A percentile compares a stretch with the other conserved stretches of the same genome.
phyloP scores from a whole-genome alignment of 1,140 invertebrate species.

The Paraescarpia echinospica region DNA sequence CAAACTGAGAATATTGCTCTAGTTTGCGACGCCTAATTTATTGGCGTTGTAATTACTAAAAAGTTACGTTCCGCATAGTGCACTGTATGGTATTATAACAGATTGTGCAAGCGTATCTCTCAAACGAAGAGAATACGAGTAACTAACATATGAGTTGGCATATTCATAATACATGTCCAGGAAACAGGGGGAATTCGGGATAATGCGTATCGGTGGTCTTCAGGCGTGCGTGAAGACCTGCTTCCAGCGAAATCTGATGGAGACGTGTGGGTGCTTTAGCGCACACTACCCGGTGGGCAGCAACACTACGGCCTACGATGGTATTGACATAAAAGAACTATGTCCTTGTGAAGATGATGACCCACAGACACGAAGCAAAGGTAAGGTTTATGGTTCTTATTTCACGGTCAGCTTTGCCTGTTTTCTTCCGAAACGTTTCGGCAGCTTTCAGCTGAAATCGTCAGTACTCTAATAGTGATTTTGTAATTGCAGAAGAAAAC shows the following conservation, averaged over 20 bases:
- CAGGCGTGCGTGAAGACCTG: constrained; percentile 15
- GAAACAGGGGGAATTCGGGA: too few relatives aligned
- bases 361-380: not conserved
- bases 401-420: not conserved
- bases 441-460: not conserved
- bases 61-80: too few relatives aligned
- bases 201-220: not conserved
- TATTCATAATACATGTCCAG: not conserved
- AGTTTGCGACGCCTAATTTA: too few relatives aligned
- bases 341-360: not conserved
- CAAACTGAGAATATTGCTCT: too few relatives aligned
- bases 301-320: not conserved
- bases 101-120: too few relatives aligned
- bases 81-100: too few relatives aligned
- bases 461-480: not conserved
- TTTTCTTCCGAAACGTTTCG: not conserved
- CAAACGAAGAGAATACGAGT: too few relatives aligned
- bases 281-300: not conserved
- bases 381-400: too few relatives aligned
- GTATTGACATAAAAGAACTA: not conserved
- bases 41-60: too few relatives aligned
- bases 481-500: not conserved
- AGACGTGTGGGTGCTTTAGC: not conserved
- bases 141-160: not conserved
- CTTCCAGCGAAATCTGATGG: constrained; percentile 7